A percentile compares a stretch with the other conserved stretches of the same genome.
phyloP scores from a whole-genome alignment of 2,113 vertebrate species.

The Pavo muticus region DNA sequence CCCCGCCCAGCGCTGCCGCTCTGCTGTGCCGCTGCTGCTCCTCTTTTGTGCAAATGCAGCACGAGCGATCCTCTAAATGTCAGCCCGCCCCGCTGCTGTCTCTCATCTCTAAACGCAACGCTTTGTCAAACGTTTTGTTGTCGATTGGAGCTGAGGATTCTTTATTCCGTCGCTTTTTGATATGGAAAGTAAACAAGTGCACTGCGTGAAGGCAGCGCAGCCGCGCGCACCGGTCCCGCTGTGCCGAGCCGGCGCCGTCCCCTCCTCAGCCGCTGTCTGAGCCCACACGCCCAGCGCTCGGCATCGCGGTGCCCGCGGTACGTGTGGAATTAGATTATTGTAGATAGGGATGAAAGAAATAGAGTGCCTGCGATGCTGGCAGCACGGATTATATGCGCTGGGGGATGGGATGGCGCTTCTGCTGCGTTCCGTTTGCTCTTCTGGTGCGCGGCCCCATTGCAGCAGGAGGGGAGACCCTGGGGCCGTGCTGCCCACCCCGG shows the following conservation, averaged over 20 bases:
- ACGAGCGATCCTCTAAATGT: fast-evolving
- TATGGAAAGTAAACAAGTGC: background rate
- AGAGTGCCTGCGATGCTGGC: fast-evolving
- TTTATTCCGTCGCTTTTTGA: background rate
- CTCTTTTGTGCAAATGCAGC: background rate
- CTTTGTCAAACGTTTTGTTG: background rate
- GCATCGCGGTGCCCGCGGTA: fast-evolving
- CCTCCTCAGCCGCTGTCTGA: background rate
- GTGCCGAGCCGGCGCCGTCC: no score
- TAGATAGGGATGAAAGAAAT: fast-evolving
- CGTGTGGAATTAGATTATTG: fast-evolving
- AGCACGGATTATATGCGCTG: background rate
- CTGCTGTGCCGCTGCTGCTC: background rate
- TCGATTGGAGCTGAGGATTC: background rate
- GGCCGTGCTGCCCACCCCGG: no score
- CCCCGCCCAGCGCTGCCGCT: background rate
- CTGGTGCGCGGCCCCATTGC: fast-evolving
- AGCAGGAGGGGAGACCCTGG: no score
- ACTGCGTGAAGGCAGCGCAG: background rate
- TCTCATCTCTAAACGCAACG: fast-evolving
- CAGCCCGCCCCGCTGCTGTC: fast-evolving
- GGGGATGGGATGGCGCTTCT: background rate
- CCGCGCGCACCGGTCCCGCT: background rate
- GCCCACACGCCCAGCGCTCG: fast-evolving
- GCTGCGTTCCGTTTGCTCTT: background rate